Base-by-base conservation (phyloP, 37 sponge, comb jelly and placozoan species). In the Halichondria panicea region DNA sequence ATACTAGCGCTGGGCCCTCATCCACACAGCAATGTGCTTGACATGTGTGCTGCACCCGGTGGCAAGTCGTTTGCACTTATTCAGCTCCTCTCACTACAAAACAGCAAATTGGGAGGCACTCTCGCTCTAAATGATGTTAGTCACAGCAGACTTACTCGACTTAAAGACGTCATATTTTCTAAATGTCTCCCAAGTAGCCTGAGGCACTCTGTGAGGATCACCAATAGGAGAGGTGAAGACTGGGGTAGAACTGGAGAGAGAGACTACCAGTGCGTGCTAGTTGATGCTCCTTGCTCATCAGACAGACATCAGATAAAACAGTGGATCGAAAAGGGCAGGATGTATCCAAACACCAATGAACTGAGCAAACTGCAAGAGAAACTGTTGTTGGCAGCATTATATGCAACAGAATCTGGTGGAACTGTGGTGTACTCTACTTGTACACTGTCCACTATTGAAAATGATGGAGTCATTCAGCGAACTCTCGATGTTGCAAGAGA, bases 41-140 rank as follows among this genome's bases (percentile, higher is more conserved):
- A 80, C 38, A 59, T 80, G 81, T 80, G 81, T 71, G 81, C 81
- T 40, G 81, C 81, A 1, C 81, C 81, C 6, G 81, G 81, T 38
- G 81, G 81, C 24, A 80, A 80, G 72, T 45, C 72, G 0, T 62
- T 80, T 62, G 76, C 64, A 27, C 30, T 75, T 6, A 27, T 75
- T 19, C 76, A 75, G 46, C 25, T 55, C 13, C 25, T 75, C 1
- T 4, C 25, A 1, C n/a, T 30, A 19, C 13, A 4, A 6, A 40
- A 35, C 4, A 11, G 15, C 30, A 21, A 24, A 24, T n/a, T 24
- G 15, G 75, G 45, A 34, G 76, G 76, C 7, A 64, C 34, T 1
- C 37, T 75, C 22, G 76, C 76, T 8, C 48, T 75, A 11, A 75
- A 75, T 45, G 76, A 75, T 30, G 28, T 7, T 44, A 63, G 50